Evolutionary conservation across 2,797 vertebrate species (phyloP).

Genomic region (Manis crassicaudata): DNA sequence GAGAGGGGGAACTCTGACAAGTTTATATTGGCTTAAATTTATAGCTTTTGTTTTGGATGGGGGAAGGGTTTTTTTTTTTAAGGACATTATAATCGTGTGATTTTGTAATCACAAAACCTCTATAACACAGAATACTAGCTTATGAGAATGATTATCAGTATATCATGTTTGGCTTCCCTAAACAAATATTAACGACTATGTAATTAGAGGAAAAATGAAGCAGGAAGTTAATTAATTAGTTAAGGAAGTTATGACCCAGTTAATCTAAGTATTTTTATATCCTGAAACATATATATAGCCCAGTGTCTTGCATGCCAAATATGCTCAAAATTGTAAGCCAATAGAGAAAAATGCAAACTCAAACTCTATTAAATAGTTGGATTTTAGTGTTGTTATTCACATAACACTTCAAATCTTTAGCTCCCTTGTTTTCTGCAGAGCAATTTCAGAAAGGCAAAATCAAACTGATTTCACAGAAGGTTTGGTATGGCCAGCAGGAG

Average conservation of each 20-base stretch:
- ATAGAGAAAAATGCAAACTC: background rate
- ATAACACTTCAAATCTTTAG: background rate
- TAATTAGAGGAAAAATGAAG: background rate
- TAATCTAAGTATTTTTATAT: background rate
- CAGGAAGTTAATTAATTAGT: background rate
- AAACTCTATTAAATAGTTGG: background rate
- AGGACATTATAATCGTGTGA: conserved; percentile 66
- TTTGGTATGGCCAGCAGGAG: background rate
- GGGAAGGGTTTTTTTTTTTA: background rate
- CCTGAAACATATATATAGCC: background rate
- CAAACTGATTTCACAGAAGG: background rate
- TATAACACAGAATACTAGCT: background rate
- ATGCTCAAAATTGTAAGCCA: background rate
- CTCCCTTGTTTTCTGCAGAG: conserved; percentile 25
- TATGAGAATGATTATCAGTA: background rate
- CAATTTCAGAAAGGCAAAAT: conserved; percentile 31
- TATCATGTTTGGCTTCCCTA: conserved; percentile 25
- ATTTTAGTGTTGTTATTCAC: background rate
- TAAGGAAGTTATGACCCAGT: background rate
- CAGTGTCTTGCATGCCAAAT: background rate
- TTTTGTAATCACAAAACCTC: conserved; percentile 61
- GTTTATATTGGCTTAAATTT: conserved; percentile 82
- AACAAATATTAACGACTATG: background rate
- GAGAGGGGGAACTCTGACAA: conserved; percentile 78
- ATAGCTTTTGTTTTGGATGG: conserved; percentile 76